Evolutionary conservation across 2,888 invertebrate genomes (phyloP).

Genomic region (Lissonota sp.): DNA sequence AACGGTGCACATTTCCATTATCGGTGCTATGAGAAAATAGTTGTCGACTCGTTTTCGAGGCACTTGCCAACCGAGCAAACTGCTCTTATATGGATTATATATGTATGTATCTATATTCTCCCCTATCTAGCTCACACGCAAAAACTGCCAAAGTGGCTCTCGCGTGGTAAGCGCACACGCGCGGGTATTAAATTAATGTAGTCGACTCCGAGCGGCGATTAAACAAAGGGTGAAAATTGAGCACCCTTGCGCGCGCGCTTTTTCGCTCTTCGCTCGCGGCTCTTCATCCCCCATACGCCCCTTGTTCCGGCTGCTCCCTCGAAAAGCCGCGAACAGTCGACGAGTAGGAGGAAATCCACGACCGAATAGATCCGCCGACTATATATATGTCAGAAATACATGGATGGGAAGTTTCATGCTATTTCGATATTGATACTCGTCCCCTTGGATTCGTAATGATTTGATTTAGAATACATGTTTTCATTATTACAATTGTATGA

Average conservation of each 20-base stretch:
- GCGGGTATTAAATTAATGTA: constrained; percentile 82
- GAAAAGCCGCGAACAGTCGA: constrained; percentile 49
- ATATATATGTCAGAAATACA: not conserved
- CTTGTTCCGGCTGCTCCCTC: not conserved
- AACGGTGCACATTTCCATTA: not conserved
- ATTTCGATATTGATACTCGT: no score
- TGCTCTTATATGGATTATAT: constrained; percentile 18
- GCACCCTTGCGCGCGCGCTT: constrained; percentile 65
- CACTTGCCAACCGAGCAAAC: constrained; percentile 18
- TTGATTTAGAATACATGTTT: no score
- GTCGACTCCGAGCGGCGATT: constrained; percentile 81
- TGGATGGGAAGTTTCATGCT: no score
- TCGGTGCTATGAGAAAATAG: constrained; percentile 20
- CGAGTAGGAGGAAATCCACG: constrained; percentile 36
- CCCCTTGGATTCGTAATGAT: no score
- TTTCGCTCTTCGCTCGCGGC: constrained; percentile 53
- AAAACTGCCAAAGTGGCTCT: constrained; percentile 68
- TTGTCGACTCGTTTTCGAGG: constrained; percentile 16
- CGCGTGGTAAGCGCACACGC: constrained; percentile 72
- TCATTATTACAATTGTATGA: no score
- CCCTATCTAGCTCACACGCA: no score
- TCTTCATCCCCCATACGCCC: not conserved
- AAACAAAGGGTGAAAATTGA: constrained; percentile 83
- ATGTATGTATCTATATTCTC: not conserved
- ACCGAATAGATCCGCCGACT: constrained; percentile 32